Percentiles rank a stretch among this genome's conserved stretches.
phyloP scores from a whole-genome alignment of 2,888 invertebrate species.

The Tridacna gigas region DNA sequence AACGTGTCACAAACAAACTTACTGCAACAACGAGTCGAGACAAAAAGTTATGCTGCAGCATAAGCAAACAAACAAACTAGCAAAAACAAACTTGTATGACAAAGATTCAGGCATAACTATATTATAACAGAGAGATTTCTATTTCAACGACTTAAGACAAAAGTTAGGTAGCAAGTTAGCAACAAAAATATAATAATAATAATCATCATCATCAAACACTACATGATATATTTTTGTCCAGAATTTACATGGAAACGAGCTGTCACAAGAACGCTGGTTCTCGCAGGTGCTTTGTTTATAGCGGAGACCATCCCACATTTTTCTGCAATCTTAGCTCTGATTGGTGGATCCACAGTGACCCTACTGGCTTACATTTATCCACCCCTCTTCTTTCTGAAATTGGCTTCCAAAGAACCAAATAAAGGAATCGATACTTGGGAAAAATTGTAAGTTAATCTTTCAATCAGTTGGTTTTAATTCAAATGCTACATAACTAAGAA shows the following conservation, averaged over 20 bases:
- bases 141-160: too few relatives aligned
- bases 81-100: too few relatives aligned
- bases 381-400: slow-evolving; percentile 31
- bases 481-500: not conserved
- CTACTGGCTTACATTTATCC: slow-evolving; percentile 41
- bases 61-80: too few relatives aligned
- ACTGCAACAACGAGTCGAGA: too few relatives aligned
- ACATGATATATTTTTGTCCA: not conserved
- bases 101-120: too few relatives aligned
- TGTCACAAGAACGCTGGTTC: slow-evolving; percentile 25
- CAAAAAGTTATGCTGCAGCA: too few relatives aligned
- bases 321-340: slow-evolving; percentile 33
- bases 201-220: too few relatives aligned
- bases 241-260: slow-evolving; percentile 44
- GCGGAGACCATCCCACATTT: slow-evolving; percentile 45
- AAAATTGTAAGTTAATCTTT: slow-evolving; percentile 15
- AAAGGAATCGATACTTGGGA: slow-evolving; percentile 1
- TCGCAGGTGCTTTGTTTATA: slow-evolving; percentile 33
- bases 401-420: not conserved
- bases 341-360: slow-evolving; percentile 48
- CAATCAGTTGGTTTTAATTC: not conserved
- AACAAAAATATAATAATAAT: too few relatives aligned
- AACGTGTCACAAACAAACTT: too few relatives aligned
- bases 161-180: too few relatives aligned
- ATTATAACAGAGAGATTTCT: too few relatives aligned